phyloP scores from a whole-genome alignment of 2,797 vertebrate genomes.

The Notolabrus celidotus region DNA sequence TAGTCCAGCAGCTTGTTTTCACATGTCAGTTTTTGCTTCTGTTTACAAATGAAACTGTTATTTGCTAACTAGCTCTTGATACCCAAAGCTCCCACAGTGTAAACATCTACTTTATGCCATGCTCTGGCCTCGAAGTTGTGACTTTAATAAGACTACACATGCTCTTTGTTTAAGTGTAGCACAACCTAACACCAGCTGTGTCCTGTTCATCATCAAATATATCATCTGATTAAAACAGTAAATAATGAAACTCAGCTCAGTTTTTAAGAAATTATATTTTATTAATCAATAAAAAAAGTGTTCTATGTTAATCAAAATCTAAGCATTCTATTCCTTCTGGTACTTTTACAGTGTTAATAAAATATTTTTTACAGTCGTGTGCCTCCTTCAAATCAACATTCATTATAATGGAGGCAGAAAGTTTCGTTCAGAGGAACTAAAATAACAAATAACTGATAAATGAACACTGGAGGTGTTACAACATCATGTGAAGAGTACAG shows the following conservation, averaged over 20 bases:
- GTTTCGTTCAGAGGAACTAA: constrained; percentile 20
- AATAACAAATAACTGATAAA: constrained; percentile 14
- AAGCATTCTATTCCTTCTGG: constrained; percentile 47
- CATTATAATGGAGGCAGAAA: constrained; percentile 32
- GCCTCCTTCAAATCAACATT: constrained; percentile 38
- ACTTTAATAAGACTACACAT: too few relatives aligned
- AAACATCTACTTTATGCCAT: too few relatives aligned
- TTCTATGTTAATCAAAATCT: constrained; percentile 22
- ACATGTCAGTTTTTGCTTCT: too few relatives aligned
- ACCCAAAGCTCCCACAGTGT: too few relatives aligned
- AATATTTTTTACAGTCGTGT: constrained; percentile 53
- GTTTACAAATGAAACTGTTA: too few relatives aligned
- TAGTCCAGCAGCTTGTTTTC: too few relatives aligned
- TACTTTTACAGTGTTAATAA: constrained; percentile 38
- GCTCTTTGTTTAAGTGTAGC: too few relatives aligned
- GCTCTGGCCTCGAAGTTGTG: too few relatives aligned
- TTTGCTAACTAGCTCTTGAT: too few relatives aligned
- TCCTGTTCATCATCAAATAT: too few relatives aligned
- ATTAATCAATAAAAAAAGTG: constrained; percentile 41
- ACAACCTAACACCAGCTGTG: too few relatives aligned
- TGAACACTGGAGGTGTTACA: constrained; percentile 10
- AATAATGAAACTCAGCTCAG: background rate
- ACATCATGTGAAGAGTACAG: constrained; percentile 13
- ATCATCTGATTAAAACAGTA: too few relatives aligned
- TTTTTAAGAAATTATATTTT: constrained; percentile 35